phyloP scores from a whole-genome alignment of 2,888 invertebrate species.

The Macropis europaea region DNA sequence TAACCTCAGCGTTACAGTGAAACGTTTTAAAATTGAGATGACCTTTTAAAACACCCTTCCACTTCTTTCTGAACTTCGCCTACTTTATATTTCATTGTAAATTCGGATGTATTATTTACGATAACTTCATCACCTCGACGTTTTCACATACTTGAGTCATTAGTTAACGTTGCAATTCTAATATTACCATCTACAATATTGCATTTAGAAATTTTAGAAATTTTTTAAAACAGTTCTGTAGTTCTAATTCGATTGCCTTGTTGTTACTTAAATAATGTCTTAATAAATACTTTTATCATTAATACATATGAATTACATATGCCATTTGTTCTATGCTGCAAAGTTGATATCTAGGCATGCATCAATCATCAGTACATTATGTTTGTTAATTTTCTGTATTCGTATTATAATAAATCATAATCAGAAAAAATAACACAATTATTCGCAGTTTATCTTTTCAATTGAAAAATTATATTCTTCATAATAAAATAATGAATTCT shows the following conservation, averaged over 20 bases:
- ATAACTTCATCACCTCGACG: not conserved
- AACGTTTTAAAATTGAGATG: constrained; percentile 1
- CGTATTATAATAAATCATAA: not conserved
- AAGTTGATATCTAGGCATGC: constrained; percentile 36
- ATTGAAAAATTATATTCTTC: not conserved
- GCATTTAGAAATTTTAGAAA: not conserved
- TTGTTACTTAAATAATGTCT: not conserved
- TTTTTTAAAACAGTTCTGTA: not conserved
- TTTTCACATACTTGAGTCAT: not conserved
- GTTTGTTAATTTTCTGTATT: constrained; percentile 1
- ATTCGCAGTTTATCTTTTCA: not conserved
- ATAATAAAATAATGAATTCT: not conserved
- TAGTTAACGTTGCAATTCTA: constrained; percentile 8
- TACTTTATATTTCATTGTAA: not conserved
- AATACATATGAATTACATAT: not conserved
- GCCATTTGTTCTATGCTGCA: constrained; percentile 8
- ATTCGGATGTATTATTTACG: not conserved
- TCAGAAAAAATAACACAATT: not conserved
- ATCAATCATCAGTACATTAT: constrained; percentile 32
- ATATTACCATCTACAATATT: constrained; percentile 1
- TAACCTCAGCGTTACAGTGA: constrained; percentile 60
- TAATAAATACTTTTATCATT: not conserved
- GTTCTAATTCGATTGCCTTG: constrained; percentile 22
- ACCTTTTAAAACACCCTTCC: not conserved
- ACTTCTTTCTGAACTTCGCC: not conserved